Conservation (phyloP, 2,113 vertebrate genomes). For the Procavia capensis region DNA sequence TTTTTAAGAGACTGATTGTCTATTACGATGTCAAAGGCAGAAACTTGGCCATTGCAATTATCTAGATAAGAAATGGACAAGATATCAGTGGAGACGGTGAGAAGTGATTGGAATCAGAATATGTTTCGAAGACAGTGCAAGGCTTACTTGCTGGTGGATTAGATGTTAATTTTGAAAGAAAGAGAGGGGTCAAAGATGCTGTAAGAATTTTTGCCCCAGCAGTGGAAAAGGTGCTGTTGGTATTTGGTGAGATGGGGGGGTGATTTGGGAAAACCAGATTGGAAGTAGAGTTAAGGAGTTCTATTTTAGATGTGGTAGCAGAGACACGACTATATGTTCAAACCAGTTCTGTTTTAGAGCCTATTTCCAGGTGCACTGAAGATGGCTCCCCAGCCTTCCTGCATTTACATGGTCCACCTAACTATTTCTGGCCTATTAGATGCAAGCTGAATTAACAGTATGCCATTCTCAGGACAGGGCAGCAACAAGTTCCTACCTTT, state of each 20-base stretch:
- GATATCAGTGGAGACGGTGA: background rate
- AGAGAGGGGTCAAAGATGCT: background rate
- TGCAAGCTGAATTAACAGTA: fast-evolving
- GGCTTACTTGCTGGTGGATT: background rate
- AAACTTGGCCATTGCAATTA: background rate
- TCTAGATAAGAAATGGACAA: background rate
- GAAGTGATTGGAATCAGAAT: background rate
- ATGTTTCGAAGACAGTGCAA: background rate
- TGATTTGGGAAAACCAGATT: background rate
- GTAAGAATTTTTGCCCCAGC: background rate
- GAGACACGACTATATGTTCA: background rate
- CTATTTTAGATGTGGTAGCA: background rate
- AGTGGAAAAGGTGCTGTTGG: background rate
- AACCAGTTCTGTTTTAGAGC: background rate
- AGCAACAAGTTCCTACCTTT: background rate
- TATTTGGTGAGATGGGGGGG: background rate
- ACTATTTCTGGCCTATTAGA: background rate
- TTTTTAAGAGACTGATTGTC: background rate
- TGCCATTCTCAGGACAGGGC: background rate
- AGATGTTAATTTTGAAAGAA: background rate
- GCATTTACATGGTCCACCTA: background rate
- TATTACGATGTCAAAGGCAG: background rate
- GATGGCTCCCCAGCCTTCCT: background rate
- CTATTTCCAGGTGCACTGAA: background rate
- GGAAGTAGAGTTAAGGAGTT: background rate